Conservation (phyloP, 2,113 vertebrate species). For the Marcusenius ussheri region DNA sequence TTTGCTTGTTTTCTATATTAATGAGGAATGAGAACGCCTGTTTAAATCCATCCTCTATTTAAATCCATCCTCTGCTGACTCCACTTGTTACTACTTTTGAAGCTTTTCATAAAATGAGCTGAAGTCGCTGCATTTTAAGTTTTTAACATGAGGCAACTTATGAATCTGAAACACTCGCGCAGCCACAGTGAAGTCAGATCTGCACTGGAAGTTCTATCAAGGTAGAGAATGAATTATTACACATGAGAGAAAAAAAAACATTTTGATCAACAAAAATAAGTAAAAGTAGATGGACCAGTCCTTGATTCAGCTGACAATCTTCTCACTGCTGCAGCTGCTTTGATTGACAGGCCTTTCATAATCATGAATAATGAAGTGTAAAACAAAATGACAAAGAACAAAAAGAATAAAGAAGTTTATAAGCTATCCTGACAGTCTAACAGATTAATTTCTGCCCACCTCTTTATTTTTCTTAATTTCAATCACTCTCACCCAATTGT, state of each 20-base stretch:
- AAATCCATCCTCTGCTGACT: neutral
- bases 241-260: neutral
- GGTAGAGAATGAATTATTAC: neutral
- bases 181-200: neutral
- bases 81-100: neutral
- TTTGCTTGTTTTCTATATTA: neutral
- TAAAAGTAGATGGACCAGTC: neutral
- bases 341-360: neutral
- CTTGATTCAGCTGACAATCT: neutral
- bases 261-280: neutral
- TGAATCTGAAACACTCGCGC: neutral
- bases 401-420: neutral
- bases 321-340: neutral
- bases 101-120: neutral
- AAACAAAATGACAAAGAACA: neutral
- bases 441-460: neutral
- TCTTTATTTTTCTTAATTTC: neutral
- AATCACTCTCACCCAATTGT: neutral
- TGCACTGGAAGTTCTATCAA: neutral
- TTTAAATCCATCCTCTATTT: neutral
- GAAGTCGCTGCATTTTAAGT: neutral
- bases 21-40: neutral
- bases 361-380: neutral
- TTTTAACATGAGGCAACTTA: neutral
- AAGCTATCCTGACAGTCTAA: neutral